Conservation (phyloP, 1,140 invertebrate species). For the Conus betulinus region DNA sequence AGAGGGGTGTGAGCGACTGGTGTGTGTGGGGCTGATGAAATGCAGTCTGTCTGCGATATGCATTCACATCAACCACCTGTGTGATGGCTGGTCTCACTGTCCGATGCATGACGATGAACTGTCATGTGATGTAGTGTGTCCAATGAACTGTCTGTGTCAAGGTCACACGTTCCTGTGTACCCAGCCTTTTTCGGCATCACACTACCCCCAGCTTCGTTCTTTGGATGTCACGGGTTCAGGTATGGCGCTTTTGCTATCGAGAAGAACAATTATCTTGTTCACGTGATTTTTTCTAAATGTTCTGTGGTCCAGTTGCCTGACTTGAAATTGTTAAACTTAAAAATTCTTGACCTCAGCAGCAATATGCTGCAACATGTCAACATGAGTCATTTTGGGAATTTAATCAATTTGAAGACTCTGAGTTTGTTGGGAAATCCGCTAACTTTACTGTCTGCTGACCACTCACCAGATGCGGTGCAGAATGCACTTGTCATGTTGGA, state of each 20-base stretch:
- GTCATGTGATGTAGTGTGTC: constrained; percentile 16
- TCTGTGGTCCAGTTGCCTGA: not conserved
- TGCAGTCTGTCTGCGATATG: constrained; percentile 25
- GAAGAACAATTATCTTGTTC: not conserved
- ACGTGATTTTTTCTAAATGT: not conserved
- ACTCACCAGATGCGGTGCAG: too few relatives aligned
- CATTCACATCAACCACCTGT: constrained; percentile 9
- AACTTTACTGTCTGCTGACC: too few relatives aligned
- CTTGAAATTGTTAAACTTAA: constrained; percentile 25
- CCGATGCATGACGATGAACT: constrained; percentile 37
- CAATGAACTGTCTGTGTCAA: constrained; percentile 48
- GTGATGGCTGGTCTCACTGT: constrained; percentile 25
- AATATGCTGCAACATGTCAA: too few relatives aligned
- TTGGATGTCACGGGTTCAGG: not conserved
- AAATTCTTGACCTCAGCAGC: constrained; percentile 20
- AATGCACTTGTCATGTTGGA: too few relatives aligned
- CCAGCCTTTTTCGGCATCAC: not conserved
- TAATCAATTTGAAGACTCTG: not conserved
- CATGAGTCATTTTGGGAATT: too few relatives aligned
- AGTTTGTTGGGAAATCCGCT: constrained; percentile 3
- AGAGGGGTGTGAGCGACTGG: not conserved
- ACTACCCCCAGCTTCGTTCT: not conserved
- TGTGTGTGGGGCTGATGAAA: constrained; percentile 32
- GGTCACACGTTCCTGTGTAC: constrained; percentile 12
- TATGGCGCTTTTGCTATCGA: not conserved